Conservation (phyloP, 35 echinoderm and acorn worm species). For the Eucidaris tribuloides region DNA sequence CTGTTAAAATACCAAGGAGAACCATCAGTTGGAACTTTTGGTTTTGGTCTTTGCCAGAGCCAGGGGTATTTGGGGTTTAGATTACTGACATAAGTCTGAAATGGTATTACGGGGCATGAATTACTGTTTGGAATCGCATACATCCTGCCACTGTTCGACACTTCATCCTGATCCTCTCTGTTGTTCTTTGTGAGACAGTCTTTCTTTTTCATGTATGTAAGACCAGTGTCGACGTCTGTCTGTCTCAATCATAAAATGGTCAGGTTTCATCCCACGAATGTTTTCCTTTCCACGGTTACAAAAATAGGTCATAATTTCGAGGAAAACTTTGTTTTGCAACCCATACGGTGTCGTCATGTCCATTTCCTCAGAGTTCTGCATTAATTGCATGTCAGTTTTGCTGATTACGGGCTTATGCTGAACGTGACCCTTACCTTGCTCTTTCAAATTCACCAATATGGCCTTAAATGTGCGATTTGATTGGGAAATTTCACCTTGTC, state of each 20-base stretch:
- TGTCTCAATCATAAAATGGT: neutral
- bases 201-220: neutral
- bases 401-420: too few relatives aligned
- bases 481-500: neutral
- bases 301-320: slow-evolving; percentile 20
- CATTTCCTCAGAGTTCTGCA: too few relatives aligned
- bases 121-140: neutral
- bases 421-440: neutral
- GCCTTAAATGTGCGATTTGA: neutral
- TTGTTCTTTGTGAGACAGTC: slow-evolving; percentile 46
- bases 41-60: too few relatives aligned
- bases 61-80: too few relatives aligned
- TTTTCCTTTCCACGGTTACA: slow-evolving; percentile 11
- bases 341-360: neutral
- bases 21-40: too few relatives aligned
- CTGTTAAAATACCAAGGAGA: too few relatives aligned
- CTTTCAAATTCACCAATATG: neutral
- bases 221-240: neutral
- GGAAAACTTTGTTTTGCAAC: slow-evolving; percentile 4
- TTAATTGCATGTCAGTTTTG: too few relatives aligned
- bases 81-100: neutral
- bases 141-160: neutral
- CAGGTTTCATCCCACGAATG: neutral
- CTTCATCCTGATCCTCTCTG: neutral
- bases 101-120: neutral